Percentiles rank a stretch among this genome's conserved stretches.
Evolutionary conservation across 2,797 vertebrate species (phyloP).

Genomic region (Hemibagrus guttatus): DNA sequence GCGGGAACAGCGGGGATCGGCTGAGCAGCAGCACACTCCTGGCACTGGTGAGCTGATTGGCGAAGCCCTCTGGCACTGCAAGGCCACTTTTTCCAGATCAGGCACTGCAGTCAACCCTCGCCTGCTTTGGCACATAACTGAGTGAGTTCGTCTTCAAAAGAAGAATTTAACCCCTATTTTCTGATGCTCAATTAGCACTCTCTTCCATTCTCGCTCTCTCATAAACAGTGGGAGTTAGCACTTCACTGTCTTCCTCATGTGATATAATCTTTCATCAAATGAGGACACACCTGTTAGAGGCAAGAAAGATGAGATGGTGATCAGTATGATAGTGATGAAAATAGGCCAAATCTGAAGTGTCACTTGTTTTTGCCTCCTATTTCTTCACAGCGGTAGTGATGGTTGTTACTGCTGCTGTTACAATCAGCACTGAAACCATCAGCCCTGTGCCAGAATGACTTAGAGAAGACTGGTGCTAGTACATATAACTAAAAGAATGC

Average conservation of each 20-base stretch:
- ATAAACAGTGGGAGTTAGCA: conserved; percentile 10
- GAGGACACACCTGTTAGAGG: conserved; percentile 11
- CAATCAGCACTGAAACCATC: conserved; percentile 61
- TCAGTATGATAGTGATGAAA: conserved; percentile 67
- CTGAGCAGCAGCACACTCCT: conserved; percentile 37
- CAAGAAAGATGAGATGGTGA: conserved; percentile 37
- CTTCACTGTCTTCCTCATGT: neutral
- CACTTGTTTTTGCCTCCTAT: conserved; percentile 51
- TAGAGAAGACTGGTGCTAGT: neutral
- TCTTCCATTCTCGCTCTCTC: neutral
- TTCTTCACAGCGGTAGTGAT: conserved; percentile 53
- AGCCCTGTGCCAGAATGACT: conserved; percentile 23
- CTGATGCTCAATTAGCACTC: neutral
- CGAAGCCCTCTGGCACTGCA: conserved; percentile 32
- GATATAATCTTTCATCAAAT: conserved; percentile 16
- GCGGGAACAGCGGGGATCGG: conserved; percentile 27
- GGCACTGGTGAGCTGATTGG: conserved; percentile 48
- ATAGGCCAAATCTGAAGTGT: conserved; percentile 61
- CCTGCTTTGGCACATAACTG: conserved; percentile 13
- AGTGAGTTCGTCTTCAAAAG: neutral
- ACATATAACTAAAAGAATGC: neutral
- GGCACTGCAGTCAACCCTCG: conserved; percentile 27
- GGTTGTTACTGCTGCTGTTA: conserved; percentile 65
- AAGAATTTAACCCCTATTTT: conserved; percentile 18
- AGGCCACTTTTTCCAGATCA: conserved; percentile 31